Conservation (phyloP, 2,113 vertebrate species). For the Tragulus kanchil region DNA sequence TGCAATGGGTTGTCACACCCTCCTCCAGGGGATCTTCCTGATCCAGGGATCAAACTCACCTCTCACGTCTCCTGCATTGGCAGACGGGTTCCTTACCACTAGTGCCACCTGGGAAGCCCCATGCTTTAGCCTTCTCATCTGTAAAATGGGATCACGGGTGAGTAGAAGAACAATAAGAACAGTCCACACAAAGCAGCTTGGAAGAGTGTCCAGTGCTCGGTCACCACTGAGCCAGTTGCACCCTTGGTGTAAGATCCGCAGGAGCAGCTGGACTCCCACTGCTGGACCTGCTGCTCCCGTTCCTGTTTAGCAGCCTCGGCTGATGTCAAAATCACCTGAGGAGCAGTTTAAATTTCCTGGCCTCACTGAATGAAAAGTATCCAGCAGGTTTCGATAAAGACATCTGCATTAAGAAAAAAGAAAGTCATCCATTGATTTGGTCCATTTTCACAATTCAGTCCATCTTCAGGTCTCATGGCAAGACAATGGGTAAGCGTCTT, state of each 20-base stretch:
- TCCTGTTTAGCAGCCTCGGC: background rate
- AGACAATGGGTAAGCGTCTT: rapidly evolving
- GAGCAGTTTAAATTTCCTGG: background rate
- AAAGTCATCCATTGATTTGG: background rate
- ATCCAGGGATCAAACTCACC: background rate
- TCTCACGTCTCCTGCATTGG: background rate
- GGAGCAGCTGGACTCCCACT: background rate
- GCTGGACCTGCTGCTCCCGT: background rate
- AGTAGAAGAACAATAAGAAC: background rate
- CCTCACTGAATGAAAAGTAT: background rate
- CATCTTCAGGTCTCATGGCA: background rate
- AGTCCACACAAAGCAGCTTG: background rate
- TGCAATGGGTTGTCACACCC: background rate
- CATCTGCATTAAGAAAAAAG: background rate
- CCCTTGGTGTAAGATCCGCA: background rate
- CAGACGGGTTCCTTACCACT: background rate
- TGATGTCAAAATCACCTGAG: background rate
- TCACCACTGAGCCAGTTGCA: rapidly evolving
- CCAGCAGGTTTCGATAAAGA: background rate
- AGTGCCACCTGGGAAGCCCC: background rate
- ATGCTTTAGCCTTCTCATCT: background rate
- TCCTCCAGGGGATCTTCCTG: background rate
- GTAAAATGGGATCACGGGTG: background rate
- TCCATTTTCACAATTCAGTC: rapidly evolving
- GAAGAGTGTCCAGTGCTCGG: rapidly evolving